Conservation (phyloP, 1,140 invertebrate genomes). For the Rhopalosiphum maidis region DNA sequence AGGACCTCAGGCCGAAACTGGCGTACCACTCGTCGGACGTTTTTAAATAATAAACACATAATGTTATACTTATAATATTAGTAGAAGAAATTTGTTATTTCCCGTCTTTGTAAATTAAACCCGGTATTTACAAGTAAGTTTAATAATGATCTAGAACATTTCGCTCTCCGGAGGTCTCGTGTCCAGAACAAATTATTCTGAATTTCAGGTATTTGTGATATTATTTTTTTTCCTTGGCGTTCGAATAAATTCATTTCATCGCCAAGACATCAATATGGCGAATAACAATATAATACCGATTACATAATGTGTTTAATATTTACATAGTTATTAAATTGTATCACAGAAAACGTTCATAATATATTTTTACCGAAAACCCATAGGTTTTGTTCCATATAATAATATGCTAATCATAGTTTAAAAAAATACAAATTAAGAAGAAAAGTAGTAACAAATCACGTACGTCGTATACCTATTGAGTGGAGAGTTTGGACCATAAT, state of each 20-base stretch:
- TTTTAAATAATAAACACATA: slow-evolving; percentile 11
- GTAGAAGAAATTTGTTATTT: background rate
- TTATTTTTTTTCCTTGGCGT: background rate
- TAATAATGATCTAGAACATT: background rate
- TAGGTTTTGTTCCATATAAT: background rate
- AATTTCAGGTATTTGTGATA: background rate
- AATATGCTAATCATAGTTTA: background rate
- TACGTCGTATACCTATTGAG: too few species aligned
- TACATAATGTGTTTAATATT: background rate
- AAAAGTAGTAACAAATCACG: too few species aligned
- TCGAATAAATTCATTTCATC: background rate
- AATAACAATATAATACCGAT: background rate
- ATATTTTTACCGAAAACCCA: background rate
- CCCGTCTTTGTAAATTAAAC: background rate
- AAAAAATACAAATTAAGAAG: too few species aligned
- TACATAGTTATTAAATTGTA: background rate
- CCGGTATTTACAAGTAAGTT: background rate
- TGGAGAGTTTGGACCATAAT: too few species aligned
- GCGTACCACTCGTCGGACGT: background rate
- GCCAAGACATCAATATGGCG: background rate
- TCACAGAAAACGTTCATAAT: background rate
- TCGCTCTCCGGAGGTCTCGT: slow-evolving; percentile 1
- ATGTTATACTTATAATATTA: background rate
- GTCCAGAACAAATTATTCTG: background rate
- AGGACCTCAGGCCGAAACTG: background rate